Base-by-base conservation (phyloP, 2,113 vertebrate species). In the Drymodes brunneopygia region DNA sequence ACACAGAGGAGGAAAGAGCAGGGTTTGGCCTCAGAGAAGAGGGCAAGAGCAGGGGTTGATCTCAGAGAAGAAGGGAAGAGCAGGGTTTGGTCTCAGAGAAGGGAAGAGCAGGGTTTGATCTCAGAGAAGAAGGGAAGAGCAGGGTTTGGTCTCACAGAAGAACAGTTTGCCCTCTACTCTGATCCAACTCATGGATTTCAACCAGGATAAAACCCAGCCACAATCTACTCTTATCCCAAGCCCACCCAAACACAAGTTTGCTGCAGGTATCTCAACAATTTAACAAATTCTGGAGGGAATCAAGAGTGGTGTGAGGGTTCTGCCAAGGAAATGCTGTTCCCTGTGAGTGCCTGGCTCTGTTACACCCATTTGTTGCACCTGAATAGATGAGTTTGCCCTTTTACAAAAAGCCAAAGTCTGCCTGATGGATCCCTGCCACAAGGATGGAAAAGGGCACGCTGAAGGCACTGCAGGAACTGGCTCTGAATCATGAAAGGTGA, bases 351-450 rank as follows among this genome's bases (percentile, higher is more conserved):
- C 44, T 15, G 47, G 36, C 28, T 58, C 38, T 86, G 67, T 57
- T 6, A 38, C 62, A 44, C 11, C 15, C 25, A 4, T 71, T 77
- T 33, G 6, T n/a, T 78, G 51, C 19, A 36, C 51, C 27, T 11
- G 24, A 31, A 44, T 17, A 36, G 50, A 71, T 40, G 56, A 47
- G 14, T 81, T 71, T 79, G 38, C 56, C 65, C 58, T 88, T 90
- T 88, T 56, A 51, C 51, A 91, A 78, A 93, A 83, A 80, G 47
- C 33, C 75, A 9, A 50, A 70, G 21, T 16, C 50, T 91, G 65
- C 35, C 35, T 92, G 54, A 81, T 60, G 53, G 35, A 74, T 81
- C 53, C 20, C 69, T 61, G 36, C 16, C 22, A 7, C 14, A 35
- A 64, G 35, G 70, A 66, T 47, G 44, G 54, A 69, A 71, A 92